phyloP scores from a whole-genome alignment of 2,797 vertebrate species.

The Chanos chanos region DNA sequence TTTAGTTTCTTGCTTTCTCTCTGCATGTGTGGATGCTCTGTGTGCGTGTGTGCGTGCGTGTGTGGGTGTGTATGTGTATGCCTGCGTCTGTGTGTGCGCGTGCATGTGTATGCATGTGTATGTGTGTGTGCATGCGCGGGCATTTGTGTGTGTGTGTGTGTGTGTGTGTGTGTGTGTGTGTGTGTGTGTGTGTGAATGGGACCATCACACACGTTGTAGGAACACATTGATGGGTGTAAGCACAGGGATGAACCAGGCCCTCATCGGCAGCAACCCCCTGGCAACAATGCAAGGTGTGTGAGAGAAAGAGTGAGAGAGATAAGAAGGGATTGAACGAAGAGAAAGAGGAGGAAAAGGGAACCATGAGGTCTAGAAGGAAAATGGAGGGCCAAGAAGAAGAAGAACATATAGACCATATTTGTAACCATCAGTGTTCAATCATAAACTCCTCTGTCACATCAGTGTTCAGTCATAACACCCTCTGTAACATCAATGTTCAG shows the following conservation, averaged over 20 bases:
- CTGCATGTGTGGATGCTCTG: conserved; percentile 25
- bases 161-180: conserved; percentile 29
- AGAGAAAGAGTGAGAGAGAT: not conserved
- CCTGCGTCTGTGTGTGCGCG: conserved; percentile 25
- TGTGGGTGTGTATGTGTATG: conserved; percentile 16
- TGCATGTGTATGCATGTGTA: conserved; percentile 45
- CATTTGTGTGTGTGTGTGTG: conserved; percentile 17
- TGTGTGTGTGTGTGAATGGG: conserved; percentile 30
- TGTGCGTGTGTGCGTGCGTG: conserved; percentile 37
- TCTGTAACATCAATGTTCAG: too few species aligned
- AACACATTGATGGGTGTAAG: conserved; percentile 88
- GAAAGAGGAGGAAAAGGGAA: not conserved
- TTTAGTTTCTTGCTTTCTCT: conserved; percentile 39
- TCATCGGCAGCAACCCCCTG: conserved; percentile 85
- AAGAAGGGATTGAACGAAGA: not conserved
- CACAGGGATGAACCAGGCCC: conserved; percentile 85
- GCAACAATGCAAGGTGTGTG: conserved; percentile 90
- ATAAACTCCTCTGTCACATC: too few species aligned
- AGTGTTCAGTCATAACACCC: too few species aligned
- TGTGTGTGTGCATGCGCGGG: conserved; percentile 38
- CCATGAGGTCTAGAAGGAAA: not conserved
- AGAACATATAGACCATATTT: too few species aligned
- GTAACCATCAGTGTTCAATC: too few species aligned
- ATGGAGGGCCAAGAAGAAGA: not conserved
- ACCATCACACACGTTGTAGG: conserved; percentile 69